Base-by-base conservation (phyloP, 1,140 invertebrate genomes). In the Hypsibius dujardini region DNA sequence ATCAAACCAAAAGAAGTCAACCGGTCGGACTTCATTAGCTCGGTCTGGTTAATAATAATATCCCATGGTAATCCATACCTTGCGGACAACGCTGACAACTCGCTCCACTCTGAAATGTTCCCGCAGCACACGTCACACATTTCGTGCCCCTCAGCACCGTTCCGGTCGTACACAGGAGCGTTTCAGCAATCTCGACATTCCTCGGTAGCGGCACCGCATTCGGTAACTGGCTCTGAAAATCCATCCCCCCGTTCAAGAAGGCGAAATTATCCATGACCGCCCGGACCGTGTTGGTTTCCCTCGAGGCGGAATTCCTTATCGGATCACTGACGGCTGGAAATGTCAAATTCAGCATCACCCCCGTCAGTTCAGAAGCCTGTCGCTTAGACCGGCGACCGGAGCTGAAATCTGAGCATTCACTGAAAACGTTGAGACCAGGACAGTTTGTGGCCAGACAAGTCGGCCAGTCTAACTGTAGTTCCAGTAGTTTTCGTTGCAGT, bases 401-500 rank as follows among this genome's bases (percentile, higher is more conserved):
- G 50, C 7, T 7, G n/a, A n/a, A 56, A 7, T 7, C n/a, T n/a
- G n/a, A n/a, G 50, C 50, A 56, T 56, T n/a, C n/a, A n/a, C 7
- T 7, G 7, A 56, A 7, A n/a, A 56, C n/a, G 50, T 56, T 56
- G 7, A 56, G 50, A 7, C 50, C 50, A 7, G 50, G 50, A 56
- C 50, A 56, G n/a, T 56, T 56, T 56, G 50, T 56, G 7, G 50
- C 50, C 50, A 56, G n/a, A n/a, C 50, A 56, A 7, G 50, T 56
- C 50, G n/a, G n/a, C 50, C 50, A 56, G 50, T 56, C 50, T n/a
- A 56, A 56, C 50, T 56, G 50, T n/a, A 56, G n/a, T n/a, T 56
- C 50, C 50, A 56, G 50, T 7, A 56, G n/a, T 56, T 56, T 56
- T n/a, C 50, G 7, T n/a, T 56, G 50, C 7, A 56, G 7, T 7